Evolutionary conservation across 2,113 vertebrate species (phyloP), one percentile per base, ranked within the genome.

Genomic region (Tupaia tana): DNA sequence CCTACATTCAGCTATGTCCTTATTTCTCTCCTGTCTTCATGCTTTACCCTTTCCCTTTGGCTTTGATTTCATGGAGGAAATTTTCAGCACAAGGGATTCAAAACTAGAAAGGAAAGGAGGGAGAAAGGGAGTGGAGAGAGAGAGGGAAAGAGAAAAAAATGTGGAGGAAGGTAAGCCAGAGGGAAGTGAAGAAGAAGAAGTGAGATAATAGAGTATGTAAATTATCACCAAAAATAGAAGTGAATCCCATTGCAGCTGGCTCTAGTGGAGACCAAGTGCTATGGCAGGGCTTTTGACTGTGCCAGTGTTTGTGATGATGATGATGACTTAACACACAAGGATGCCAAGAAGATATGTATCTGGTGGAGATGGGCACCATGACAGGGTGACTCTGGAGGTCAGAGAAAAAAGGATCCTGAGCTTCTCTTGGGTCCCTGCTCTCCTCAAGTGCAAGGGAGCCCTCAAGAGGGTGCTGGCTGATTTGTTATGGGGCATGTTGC

Each of bases 401-500:
- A 81, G n/a, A 9, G 59, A 11, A 34, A 34, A 64, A 34, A 66
- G 54, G 56, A 54, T 29, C n/a, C 54, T 29, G 2, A 13, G n/a
- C 15, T 15, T 64, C 58, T 67, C 56, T 19, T 25, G 73, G 56
- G 71, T 52, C 54, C 4, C 58, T 59, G n/a, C 56, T 67, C 1
- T 31, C 18, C 58, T 70, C n/a, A 7, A 8, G 16, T 9, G 1
- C n/a, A 7, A 3, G 15, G 24, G 79, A 29, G 18, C 1, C 15
- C 59, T 59, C 56, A 14, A 15, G 24, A 18, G 56, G 25, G 24
- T 14, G 31, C 27, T 22, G 24, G 82, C 27, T 22, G 43, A 10
- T 31, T 18, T 18, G 25, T 25, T 4, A 1, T 2, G 0, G 3
- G 15, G 6, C 0, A 0, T 3, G 11, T 2, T 11, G 27, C 84